Base-by-base conservation (phyloP, 1,140 invertebrate species). In the Scaptomyza hsui region DNA sequence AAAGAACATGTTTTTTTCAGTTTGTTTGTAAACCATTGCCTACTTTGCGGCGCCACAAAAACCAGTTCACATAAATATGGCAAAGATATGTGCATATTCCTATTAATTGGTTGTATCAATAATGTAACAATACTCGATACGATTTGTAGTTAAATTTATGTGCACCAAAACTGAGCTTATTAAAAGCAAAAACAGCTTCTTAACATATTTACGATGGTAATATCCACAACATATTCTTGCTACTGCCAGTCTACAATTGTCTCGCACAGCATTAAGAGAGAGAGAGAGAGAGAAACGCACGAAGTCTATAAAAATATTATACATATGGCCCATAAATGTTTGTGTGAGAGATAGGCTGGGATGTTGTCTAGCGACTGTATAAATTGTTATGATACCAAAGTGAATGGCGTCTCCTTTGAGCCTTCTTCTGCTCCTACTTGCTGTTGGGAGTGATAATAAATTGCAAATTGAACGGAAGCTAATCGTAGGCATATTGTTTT, bases 271-370 rank as follows among this genome's bases (percentile, higher is more conserved):
- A 71, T 64, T 49, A 68, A 62, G 9, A 52, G 19, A n/a, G n/a
- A n/a, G n/a, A n/a, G n/a, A n/a, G n/a, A n/a, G n/a, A n/a, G n/a
- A n/a, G n/a, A n/a, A n/a, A 57, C 51, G 16, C 49, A 39, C 19
- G 48, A 64, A 76, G 76, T 73, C 74, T 57, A 79, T 76, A 76
- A 79, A 79, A 76, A 70, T 76, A 76, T 79, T 73, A 79, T 62
- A 60, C 32, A 72, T 41, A 32, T 29, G 56, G 44, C 35, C 47
- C 61, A 73, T 79, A 79, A 79, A 79, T 64, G 49, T 24, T 24
- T n/a, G n/a, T n/a, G 24, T 37, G 3, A 4, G 12, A n/a, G 32
- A 37, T 37, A 49, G 32, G 13, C 24, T 18, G 49, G 18, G 16
- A 52, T 65, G 39, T 37, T 32, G 2, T 32, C 60, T 42, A 29